Conservation (phyloP, 2,888 invertebrate species). For the Melanargia galathea region DNA sequence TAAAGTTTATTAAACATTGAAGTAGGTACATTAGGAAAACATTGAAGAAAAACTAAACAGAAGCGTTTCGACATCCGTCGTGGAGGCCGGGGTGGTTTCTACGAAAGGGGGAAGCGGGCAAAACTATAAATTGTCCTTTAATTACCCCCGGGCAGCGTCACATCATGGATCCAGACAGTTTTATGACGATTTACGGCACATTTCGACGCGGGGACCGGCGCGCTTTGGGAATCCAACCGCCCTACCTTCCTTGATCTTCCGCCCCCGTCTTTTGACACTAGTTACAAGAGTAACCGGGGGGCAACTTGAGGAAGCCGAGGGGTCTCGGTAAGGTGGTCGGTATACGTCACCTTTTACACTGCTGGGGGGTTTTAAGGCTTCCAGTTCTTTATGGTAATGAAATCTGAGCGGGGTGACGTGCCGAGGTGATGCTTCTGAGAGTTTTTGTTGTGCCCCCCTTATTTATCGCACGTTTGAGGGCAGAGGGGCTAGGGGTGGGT, state of each 20-base stretch:
- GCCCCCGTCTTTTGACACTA: slow-evolving; percentile 38
- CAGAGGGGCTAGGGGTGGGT: slow-evolving; percentile 58
- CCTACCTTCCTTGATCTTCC: slow-evolving; percentile 52
- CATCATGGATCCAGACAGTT: slow-evolving; percentile 88
- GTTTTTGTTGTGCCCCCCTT: slow-evolving; percentile 80
- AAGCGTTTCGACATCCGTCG: slow-evolving; percentile 58
- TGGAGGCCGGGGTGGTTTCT: slow-evolving; percentile 54
- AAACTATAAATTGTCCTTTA: slow-evolving; percentile 83
- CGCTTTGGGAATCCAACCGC: slow-evolving; percentile 68
- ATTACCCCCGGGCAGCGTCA: slow-evolving; percentile 85
- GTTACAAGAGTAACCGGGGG: slow-evolving; percentile 28
- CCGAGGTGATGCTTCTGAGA: slow-evolving; percentile 78
- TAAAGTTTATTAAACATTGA: not conserved
- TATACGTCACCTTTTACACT: slow-evolving; percentile 58
- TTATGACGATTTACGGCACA: slow-evolving; percentile 84
- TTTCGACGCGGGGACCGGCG: slow-evolving; percentile 71
- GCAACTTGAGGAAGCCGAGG: slow-evolving; percentile 27
- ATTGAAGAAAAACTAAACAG: slow-evolving; percentile 52
- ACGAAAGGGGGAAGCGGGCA: slow-evolving; percentile 62
- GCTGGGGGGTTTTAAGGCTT: slow-evolving; percentile 80
- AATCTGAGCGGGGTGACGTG: slow-evolving; percentile 82
- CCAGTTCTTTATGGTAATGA: slow-evolving; percentile 83
- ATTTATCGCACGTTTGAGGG: slow-evolving; percentile 80
- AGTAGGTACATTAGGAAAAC: slow-evolving; percentile 41
- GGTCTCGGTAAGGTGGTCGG: slow-evolving; percentile 45